Conservation (phyloP, 2,888 invertebrate genomes). For the Saturnia japonica region DNA sequence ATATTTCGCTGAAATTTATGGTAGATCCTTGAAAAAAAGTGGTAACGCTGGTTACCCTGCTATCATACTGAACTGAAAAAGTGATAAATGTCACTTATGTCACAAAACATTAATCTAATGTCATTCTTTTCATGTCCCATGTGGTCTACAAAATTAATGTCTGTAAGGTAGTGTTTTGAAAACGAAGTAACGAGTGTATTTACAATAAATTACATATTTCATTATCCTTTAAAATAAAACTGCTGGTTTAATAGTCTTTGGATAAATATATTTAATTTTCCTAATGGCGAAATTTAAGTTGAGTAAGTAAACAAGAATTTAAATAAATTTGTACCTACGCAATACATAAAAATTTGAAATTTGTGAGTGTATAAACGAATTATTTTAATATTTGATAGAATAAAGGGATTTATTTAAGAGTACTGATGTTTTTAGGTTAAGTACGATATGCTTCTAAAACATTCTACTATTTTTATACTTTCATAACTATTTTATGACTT, state of each 20-base stretch:
- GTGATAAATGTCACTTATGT: no score
- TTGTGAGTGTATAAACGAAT: neutral
- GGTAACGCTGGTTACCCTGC: no score
- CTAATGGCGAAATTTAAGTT: conserved; percentile 71
- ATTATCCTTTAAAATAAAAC: neutral
- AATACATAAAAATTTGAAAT: neutral
- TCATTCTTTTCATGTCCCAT: no score
- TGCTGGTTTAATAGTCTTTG: neutral
- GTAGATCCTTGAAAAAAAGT: no score
- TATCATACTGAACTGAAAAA: no score
- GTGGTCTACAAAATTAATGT: no score
- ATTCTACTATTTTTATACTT: neutral
- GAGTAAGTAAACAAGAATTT: conserved; percentile 54
- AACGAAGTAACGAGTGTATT: neutral
- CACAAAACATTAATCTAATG: no score
- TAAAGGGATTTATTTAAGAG: neutral
- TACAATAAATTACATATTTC: neutral
- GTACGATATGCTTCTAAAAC: neutral
- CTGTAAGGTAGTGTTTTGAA: no score
- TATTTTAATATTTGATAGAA: neutral
- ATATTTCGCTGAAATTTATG: no score
- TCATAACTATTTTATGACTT: no score
- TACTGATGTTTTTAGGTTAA: neutral
- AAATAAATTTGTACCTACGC: neutral
- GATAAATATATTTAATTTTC: neutral